phyloP scores from a whole-genome alignment of 2,888 invertebrate species.

The Aphodius sticticus region DNA sequence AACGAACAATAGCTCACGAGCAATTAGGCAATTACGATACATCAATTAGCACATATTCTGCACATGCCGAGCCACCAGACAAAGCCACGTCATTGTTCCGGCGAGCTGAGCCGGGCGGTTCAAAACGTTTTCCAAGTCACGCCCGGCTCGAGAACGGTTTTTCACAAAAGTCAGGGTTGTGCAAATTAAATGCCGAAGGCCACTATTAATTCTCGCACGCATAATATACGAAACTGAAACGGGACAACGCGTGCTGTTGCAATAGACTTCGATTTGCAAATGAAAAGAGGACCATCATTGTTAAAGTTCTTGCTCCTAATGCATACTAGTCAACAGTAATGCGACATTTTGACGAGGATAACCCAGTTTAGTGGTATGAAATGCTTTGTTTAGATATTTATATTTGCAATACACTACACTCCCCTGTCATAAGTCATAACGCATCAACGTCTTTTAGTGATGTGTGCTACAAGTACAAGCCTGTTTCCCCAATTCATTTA shows the following conservation, averaged over 20 bases:
- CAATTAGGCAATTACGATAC: conserved; percentile 4
- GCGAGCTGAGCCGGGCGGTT: not conserved
- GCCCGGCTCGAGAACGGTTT: not conserved
- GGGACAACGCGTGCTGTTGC: not conserved
- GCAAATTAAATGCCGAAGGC: not conserved
- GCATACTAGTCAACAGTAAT: not conserved
- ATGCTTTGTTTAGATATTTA: not conserved
- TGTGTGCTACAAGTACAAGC: too few relatives aligned
- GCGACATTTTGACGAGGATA: not conserved
- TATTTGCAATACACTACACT: too few relatives aligned
- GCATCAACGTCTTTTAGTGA: too few relatives aligned
- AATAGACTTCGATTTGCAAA: not conserved
- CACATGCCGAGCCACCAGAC: not conserved
- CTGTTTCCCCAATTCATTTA: too few relatives aligned
- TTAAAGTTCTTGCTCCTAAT: not conserved
- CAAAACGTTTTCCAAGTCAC: not conserved
- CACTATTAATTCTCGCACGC: not conserved
- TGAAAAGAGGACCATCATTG: not conserved
- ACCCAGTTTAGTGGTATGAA: not conserved
- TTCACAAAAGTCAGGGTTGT: not conserved
- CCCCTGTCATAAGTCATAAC: too few relatives aligned
- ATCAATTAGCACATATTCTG: not conserved
- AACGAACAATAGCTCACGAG: not conserved
- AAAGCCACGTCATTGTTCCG: not conserved
- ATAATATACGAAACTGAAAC: conserved; percentile 4